Base-by-base conservation (phyloP, 2,797 vertebrate species). In the Rhadinocentrus ornatus region DNA sequence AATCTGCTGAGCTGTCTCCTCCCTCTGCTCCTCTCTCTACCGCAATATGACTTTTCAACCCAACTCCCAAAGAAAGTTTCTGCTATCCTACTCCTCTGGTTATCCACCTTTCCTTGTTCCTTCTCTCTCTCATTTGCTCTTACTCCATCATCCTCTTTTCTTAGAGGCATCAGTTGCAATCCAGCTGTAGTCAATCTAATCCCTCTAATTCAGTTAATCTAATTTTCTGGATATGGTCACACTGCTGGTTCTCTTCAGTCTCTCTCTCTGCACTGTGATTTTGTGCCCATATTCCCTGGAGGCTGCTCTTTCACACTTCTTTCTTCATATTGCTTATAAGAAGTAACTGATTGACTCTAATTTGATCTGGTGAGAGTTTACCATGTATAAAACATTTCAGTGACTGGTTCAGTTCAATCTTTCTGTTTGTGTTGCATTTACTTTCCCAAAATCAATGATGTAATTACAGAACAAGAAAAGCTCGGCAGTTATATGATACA, bases 131-230 rank as follows among this genome's bases (percentile, higher is more conserved):
- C 3, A 0, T 53, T 53, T 26, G 3, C 60, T 58, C 56, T 63
- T 59, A 32, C 72, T 71, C 39, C 52, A 13, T 72, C 67, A 68
- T 69, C 63, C 55, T 73, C 29, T 82, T 79, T 80, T 89, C 79
- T 83, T 75, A 41, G 66, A 82, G 75, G 71, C 86, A 85, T 81
- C 70, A 74, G 71, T 81, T 89, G 86, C 83, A 84, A 60, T 85
- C 80, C 82, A 83, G 82, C 80, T 78, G 84, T 61, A 80, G 83
- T 90, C 79, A 85, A 88, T 88, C 85, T 88, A 91, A 91, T 91
- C 87, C 89, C 83, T 88, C 87, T 91, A 90, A 91, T 92, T 91
- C 90, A 78, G 79, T 88, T 90, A 90, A 91, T 90, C 90, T 83
- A 83, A 88, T 90, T 86, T 91, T 89, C 83, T 87, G 86, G 80